Evolutionary conservation across 2,888 invertebrate species (phyloP), one percentile per base, ranked within the genome.

Genomic region (Hypselothyrea guttata): DNA sequence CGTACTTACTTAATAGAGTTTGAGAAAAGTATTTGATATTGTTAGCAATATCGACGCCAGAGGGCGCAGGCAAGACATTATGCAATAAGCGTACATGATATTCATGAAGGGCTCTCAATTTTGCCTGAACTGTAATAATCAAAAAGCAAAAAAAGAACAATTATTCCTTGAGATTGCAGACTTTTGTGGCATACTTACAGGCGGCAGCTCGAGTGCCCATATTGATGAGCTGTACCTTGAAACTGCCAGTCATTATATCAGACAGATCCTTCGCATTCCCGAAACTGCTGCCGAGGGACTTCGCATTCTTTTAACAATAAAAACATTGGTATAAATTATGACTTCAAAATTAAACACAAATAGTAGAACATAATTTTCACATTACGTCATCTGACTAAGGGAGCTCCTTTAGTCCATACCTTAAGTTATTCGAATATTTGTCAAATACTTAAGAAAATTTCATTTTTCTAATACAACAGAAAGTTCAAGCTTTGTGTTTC

Each of bases 11-110:
- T 77, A 99, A 92, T 67, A 99, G 92, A 35, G 98, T 98, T 91
- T 98, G 98, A 41, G 98, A 97, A 91, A 99, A 99, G 91, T 98
- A 98, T 90, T 98, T 98, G 87, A 99, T 93, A 55, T 98, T 98
- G 91, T 97, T 98, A 68, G 98, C 97, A 90, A 99, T 97, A 90
- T 99, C 99, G 65, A 95, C 93, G 69, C 98, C 98, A 61, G 97
- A 96, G 34, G 99, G 99, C 78, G 96, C 93, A 62, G 99, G 98
- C 89, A 96, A 94, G 78, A 95, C 93, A 86, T 96, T 96, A 92
- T 98, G 97, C 90, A 96, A 93, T 76, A 98, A 93, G 74, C 98
- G 94, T 87, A 96, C 93, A 91, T 99, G 97, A 91, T 96, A 98
- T 91, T 99, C 99, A 91, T 98, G 97, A 75, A 99, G 93, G 90